Conservation (phyloP, 2,888 invertebrate species). For the Diarsia rubi region DNA sequence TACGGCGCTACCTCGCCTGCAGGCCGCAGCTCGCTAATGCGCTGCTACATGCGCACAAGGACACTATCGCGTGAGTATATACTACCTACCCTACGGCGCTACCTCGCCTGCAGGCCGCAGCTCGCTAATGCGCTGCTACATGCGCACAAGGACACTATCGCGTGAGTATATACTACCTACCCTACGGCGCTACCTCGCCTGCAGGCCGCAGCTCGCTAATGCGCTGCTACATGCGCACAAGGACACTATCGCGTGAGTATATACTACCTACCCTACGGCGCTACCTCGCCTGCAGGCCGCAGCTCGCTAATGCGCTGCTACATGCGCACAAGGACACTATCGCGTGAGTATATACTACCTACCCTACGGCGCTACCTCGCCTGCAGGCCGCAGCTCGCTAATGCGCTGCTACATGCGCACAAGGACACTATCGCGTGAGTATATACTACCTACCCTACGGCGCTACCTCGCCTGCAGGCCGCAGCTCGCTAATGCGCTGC, state of each 20-base stretch:
- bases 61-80: slow-evolving; percentile 92
- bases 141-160: slow-evolving; percentile 93
- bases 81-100: slow-evolving; percentile 95
- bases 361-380: slow-evolving; percentile 95
- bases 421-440: slow-evolving; percentile 93
- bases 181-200: slow-evolving; percentile 95
- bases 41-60: slow-evolving; percentile 94
- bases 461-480: slow-evolving; percentile 94
- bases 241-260: slow-evolving; percentile 93
- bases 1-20: slow-evolving; percentile 95
- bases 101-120: slow-evolving; percentile 93
- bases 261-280: slow-evolving; percentile 94
- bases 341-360: slow-evolving; percentile 92
- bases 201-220: slow-evolving; percentile 92
- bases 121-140: slow-evolving; percentile 93
- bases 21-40: slow-evolving; percentile 92
- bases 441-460: slow-evolving; percentile 92
- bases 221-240: slow-evolving; percentile 94
- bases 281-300: slow-evolving; percentile 93
- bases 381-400: slow-evolving; percentile 92
- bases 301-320: slow-evolving; percentile 92
- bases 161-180: slow-evolving; percentile 92
- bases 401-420: slow-evolving; percentile 93
- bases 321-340: slow-evolving; percentile 94
- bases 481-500: slow-evolving; percentile 92